Base-by-base conservation (phyloP, 2,797 vertebrate genomes). In the Hippopotamyrus pictus region DNA sequence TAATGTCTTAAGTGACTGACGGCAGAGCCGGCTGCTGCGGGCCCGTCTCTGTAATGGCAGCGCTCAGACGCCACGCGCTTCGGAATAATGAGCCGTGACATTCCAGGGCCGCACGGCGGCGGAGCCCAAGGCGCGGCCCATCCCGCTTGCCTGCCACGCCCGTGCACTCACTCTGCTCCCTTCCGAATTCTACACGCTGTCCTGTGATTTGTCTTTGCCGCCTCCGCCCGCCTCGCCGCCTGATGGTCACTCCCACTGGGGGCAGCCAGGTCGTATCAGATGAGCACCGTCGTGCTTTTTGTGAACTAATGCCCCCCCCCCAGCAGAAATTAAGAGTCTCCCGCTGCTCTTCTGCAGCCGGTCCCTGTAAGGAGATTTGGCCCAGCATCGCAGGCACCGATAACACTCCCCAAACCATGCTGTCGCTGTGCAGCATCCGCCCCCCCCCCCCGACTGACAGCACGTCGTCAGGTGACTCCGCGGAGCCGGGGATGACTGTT, bases 1-100 rank as follows among this genome's bases (percentile, higher is more conserved):
- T 92, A 91, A 92, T 92, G 92, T 91, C 90, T 92, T 89, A 79
- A 62, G 90, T 92, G 91, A 92, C 88, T 92, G 92, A 92, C 91
- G 89, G 91, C 88, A 51, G 29, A 22, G 41, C 53, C 17, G 25
- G 33, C 79, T n/a, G 82, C 25, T 84, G 53, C 48, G 82, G 25
- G 76, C 91, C 84, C 37, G 41, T 25, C 89, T 89, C 84, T 25
- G 57, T 90, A 91, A 88, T 88, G 89, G 88, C 90, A 88, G 50
- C 73, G 87, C 88, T 37, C 86, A 86, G 91, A 91, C 92, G 90
- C 88, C 90, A 90, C 90, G 90, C 91, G 91, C 91, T 90, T 90
- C 90, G 86, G 91, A 91, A 90, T 92, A 91, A 92, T 91, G 93
- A 93, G 92, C 88, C 91, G 90, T 91, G 91, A 90, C 90, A 92